Evolutionary conservation across 2,113 vertebrate species (phyloP).

Genomic region (Pardalotus punctatus): DNA sequence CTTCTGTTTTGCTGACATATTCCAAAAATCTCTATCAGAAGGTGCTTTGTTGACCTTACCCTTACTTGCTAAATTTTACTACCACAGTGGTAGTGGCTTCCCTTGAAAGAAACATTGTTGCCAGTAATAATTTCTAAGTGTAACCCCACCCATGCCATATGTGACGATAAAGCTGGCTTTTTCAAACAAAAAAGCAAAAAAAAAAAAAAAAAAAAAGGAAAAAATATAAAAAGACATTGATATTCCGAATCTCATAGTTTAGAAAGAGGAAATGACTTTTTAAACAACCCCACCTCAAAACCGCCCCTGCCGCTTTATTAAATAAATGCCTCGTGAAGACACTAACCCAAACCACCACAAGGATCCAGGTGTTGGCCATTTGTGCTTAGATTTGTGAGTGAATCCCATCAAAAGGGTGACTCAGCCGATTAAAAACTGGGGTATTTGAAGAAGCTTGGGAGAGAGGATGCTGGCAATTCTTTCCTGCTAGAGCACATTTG

Average conservation of each 20-base stretch:
- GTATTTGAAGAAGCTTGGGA: background rate
- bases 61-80: constrained; percentile 14
- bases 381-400: background rate
- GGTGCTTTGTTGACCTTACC: constrained; percentile 34
- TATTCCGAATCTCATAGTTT: background rate
- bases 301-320: background rate
- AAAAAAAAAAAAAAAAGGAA: background rate
- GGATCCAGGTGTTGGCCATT: background rate
- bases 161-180: background rate
- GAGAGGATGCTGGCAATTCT: fast-evolving
- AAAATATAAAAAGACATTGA: fast-evolving
- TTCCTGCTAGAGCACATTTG: fast-evolving
- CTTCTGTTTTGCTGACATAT: constrained; percentile 50
- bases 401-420: background rate
- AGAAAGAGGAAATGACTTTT: fast-evolving
- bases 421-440: background rate
- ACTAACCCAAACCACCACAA: background rate
- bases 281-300: background rate
- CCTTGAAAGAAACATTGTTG: background rate
- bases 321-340: background rate
- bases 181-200: background rate
- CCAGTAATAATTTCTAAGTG: background rate
- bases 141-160: background rate
- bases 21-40: constrained; percentile 23
- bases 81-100: background rate